Conservation (phyloP, 2,797 vertebrate genomes). For the Gymnothorax reevesii region DNA sequence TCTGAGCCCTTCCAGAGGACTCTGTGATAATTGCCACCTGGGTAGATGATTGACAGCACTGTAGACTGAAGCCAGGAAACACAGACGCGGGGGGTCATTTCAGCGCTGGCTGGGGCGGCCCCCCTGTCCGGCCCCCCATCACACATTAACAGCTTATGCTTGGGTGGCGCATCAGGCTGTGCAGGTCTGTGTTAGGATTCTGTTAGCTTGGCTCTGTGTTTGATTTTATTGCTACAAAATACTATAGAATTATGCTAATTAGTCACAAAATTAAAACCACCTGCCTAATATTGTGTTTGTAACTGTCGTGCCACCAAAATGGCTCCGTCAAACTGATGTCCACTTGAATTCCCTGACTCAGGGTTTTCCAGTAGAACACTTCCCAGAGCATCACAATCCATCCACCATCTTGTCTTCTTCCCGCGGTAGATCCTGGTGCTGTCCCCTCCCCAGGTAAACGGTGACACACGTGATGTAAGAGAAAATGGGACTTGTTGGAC, state of each 20-base stretch:
- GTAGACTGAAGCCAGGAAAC: slow-evolving; percentile 32
- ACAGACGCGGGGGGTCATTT: not conserved
- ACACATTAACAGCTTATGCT: slow-evolving; percentile 9
- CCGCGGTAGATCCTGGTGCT: no score
- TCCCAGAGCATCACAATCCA: no score
- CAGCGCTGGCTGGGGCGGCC: not conserved
- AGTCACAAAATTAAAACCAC: no score
- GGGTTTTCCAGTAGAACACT: no score
- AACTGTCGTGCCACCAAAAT: no score
- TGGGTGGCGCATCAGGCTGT: not conserved
- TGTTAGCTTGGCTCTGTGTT: not conserved
- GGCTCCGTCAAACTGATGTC: no score
- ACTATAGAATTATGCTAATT: not conserved
- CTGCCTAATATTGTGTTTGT: no score
- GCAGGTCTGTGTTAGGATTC: not conserved
- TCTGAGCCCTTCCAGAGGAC: not conserved
- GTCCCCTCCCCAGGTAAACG: no score
- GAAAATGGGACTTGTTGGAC: no score
- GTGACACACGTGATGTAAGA: no score
- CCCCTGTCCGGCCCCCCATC: slow-evolving; percentile 10
- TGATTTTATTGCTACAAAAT: not conserved
- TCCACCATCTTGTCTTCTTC: no score
- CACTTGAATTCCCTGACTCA: no score
- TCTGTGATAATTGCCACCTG: slow-evolving; percentile 22
- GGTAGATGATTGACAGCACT: slow-evolving; percentile 64